phyloP scores from a whole-genome alignment of 2,888 invertebrate genomes.

The Archaeoteleia sp. region DNA sequence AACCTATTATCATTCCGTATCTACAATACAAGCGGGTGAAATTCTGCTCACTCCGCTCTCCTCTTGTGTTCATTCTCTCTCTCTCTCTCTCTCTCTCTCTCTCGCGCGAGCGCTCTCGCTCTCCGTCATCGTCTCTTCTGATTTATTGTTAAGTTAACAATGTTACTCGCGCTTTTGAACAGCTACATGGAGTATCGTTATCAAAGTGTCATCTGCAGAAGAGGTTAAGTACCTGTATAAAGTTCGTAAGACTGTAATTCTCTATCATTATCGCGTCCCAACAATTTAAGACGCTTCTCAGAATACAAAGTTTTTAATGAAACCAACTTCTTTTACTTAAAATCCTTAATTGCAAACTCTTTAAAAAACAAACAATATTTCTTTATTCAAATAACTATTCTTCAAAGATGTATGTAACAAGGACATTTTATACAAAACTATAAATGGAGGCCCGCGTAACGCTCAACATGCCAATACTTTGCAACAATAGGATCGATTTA shows the following conservation, averaged over 20 bases:
- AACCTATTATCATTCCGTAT: conserved; percentile 73
- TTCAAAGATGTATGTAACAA: too few relatives aligned
- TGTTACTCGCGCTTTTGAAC: conserved; percentile 72
- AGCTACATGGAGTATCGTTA: conserved; percentile 70
- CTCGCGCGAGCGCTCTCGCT: conserved; percentile 40
- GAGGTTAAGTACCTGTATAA: conserved; percentile 56
- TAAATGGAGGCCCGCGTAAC: too few relatives aligned
- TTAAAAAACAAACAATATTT: conserved; percentile 30
- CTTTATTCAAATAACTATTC: too few relatives aligned
- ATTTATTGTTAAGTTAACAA: conserved; percentile 73
- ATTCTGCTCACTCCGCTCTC: conserved; percentile 57
- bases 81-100: conserved; percentile 20
- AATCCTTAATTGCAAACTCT: conserved; percentile 29
- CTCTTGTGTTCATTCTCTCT: conserved; percentile 18
- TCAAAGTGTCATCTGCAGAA: conserved; percentile 72
- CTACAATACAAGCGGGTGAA: conserved; percentile 63
- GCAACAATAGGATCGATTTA: too few relatives aligned
- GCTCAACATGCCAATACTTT: too few relatives aligned
- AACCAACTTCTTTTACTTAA: conserved; percentile 38
- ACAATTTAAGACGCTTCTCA: conserved; percentile 39
- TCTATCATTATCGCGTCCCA: conserved; percentile 43
- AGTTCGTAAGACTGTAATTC: conserved; percentile 50
- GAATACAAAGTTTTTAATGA: conserved; percentile 38
- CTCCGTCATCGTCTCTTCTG: conserved; percentile 52
- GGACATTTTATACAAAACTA: too few relatives aligned